Evolutionary conservation across 2,888 invertebrate genomes (phyloP).

Genomic region (Platycnemis pennipes): DNA sequence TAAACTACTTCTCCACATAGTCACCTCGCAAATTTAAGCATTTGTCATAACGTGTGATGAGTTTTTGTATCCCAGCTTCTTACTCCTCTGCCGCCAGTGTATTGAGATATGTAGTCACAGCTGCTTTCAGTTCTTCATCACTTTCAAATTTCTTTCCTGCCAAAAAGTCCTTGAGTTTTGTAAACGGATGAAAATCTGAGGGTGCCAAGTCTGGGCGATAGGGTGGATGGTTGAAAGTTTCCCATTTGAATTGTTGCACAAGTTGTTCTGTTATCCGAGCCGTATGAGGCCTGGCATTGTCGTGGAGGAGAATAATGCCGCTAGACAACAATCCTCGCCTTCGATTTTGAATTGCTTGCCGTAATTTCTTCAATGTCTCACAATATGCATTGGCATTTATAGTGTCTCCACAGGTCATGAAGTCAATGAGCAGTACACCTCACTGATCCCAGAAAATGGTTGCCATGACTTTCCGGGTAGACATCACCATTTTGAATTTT

Average conservation of each 20-base stretch:
- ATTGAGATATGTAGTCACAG: no score
- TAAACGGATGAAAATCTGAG: no score
- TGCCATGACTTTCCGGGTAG: conserved; percentile 73
- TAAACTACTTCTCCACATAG: no score
- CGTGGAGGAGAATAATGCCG: no score
- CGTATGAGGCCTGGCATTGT: no score
- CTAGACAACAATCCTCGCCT: neutral
- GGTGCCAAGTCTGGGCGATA: no score
- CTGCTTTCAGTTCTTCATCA: no score
- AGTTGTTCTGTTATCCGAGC: no score
- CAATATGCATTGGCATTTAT: conserved; percentile 5
- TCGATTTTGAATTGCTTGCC: neutral
- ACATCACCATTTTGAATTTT: conserved; percentile 70
- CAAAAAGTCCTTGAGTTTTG: no score
- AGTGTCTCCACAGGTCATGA: neutral
- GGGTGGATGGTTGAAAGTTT: no score
- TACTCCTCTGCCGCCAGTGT: neutral
- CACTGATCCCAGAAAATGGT: conserved; percentile 71
- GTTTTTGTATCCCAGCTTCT: neutral
- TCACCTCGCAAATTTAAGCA: conserved; percentile 10
- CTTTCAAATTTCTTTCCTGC: no score
- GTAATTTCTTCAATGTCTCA: neutral
- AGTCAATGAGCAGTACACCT: conserved; percentile 1
- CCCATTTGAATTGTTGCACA: no score
- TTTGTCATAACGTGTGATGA: neutral